phyloP scores from a whole-genome alignment of 2,797 vertebrate genomes.

The Malacoraja senta region DNA sequence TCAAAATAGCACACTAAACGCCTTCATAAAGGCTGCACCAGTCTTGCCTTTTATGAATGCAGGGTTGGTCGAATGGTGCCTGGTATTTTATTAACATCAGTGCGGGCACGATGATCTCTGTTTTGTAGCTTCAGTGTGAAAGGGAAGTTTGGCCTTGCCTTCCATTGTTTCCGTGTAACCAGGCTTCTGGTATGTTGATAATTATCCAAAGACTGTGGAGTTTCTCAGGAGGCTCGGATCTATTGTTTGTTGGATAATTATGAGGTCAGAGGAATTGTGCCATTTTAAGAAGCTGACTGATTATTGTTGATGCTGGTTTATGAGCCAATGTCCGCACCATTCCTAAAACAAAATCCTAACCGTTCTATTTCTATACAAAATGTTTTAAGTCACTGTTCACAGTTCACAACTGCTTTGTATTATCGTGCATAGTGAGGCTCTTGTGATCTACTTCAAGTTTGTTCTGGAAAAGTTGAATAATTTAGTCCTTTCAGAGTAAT shows the following conservation, averaged over 20 bases:
- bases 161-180: slow-evolving; percentile 45
- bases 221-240: slow-evolving; percentile 42
- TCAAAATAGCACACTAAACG: slow-evolving; percentile 35
- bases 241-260: slow-evolving; percentile 46
- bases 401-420: slow-evolving; percentile 4
- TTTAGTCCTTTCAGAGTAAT: slow-evolving; percentile 31
- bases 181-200: slow-evolving; percentile 38
- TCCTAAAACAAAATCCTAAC: neutral
- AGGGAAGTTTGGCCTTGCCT: slow-evolving; percentile 32
- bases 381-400: neutral
- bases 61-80: slow-evolving; percentile 11
- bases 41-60: neutral
- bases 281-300: slow-evolving; percentile 33
- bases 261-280: slow-evolving; percentile 46
- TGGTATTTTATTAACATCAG: slow-evolving; percentile 30
- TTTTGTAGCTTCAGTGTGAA: slow-evolving; percentile 18
- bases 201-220: slow-evolving; percentile 44
- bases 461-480: slow-evolving; percentile 6
- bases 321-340: neutral
- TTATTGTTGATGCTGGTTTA: neutral
- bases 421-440: neutral
- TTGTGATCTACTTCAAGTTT: neutral
- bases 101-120: slow-evolving; percentile 9
- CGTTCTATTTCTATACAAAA: neutral
- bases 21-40: slow-evolving; percentile 19